Base-by-base conservation (phyloP, 1,140 invertebrate genomes). In the Drosophila seguyi region DNA sequence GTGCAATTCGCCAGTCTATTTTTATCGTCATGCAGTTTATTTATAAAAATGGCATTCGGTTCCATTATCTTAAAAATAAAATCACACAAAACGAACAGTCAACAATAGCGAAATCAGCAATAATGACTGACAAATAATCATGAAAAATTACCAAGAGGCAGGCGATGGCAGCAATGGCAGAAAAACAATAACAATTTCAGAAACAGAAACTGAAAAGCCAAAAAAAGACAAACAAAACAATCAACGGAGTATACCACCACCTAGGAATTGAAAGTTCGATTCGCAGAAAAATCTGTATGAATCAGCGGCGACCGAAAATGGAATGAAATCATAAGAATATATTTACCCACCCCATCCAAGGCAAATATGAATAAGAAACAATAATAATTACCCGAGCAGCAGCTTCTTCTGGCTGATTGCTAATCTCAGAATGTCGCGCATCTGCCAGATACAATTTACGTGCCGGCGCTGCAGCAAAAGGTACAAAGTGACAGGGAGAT, bases 21-120 rank as follows among this genome's bases (percentile, higher is more conserved):
- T 86, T 86, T 86, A 86, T 75, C 82, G 76, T 42, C 75, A 81
- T 86, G 82, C 82, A 86, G 79, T 86, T 86, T 86, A 86, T 86
- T 86, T 81, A 86, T 86, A 86, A 86, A 87, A 75, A 65, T 62
- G 75, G 81, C 82, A 75, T 62, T 81, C 82, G 78, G 75, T 81
- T 81, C 78, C 78, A 85, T 81, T 86, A 75, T 65, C 78, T 59
- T 75, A 53, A 66, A 76, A 76, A 86, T 79, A 67, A 79, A 75
- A 86, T 81, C 71, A 56, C 63, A 69, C 58, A 57, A 60, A 78
- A 79, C 42, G 66, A 59, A 47, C 38, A 66, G 65, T 73, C 45
- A 77, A 79, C 50, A 66, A 69, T 52, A 52, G 45, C 45, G 66
- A 68, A 65, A 68, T 52, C 38, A 65, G 47, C 60, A 34, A 53